Conservation (phyloP, 2,113 vertebrate genomes). For the Serranochromis macrocephalus region DNA sequence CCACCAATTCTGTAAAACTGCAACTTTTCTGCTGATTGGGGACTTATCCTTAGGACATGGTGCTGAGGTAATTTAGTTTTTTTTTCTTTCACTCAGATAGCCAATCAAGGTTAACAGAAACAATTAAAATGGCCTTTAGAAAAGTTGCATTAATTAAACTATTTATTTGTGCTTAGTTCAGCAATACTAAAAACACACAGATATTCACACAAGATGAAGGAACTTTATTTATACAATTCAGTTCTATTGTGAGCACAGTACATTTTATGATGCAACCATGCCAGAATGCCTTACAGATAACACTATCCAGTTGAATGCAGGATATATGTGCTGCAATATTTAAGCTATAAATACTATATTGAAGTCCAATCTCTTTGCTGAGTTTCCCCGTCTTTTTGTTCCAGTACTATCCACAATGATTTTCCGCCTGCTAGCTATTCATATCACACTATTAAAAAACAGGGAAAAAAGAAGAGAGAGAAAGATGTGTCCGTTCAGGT, state of each 20-base stretch:
- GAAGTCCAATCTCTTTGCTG: not conserved
- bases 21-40: conserved; percentile 4
- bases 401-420: not conserved
- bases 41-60: not conserved
- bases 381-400: not conserved
- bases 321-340: not conserved
- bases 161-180: not conserved
- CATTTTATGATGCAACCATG: not conserved
- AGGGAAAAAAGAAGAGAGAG: no score
- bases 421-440: not conserved
- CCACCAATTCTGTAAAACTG: not conserved
- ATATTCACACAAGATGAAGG: not conserved
- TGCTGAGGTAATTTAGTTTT: not conserved
- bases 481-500: no score
- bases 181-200: not conserved
- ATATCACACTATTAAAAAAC: not conserved
- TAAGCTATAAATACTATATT: not conserved
- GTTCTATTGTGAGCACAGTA: not conserved
- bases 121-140: not conserved
- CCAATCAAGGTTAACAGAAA: not conserved
- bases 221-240: not conserved
- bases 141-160: not conserved
- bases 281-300: not conserved
- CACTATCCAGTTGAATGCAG: not conserved
- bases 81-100: not conserved